These are phyloP conservation scores for Coremacera marginata DNA, from an alignment of 2,888 invertebrate species.

Conservation along the genomic window DNA sequence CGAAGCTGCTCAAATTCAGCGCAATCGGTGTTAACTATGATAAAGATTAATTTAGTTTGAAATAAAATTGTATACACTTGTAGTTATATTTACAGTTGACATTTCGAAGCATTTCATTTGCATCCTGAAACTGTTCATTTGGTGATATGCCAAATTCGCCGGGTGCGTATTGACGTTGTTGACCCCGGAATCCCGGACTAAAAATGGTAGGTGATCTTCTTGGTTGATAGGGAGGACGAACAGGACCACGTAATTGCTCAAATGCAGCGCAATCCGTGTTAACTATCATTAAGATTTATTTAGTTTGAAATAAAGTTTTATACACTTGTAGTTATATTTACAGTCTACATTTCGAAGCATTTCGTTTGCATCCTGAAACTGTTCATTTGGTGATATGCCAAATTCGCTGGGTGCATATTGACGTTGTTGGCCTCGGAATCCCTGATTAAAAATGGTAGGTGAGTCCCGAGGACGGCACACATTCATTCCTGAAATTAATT, in stretches of 20 bases:
- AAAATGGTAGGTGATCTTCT: too few relatives aligned
- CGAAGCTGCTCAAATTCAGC: slow-evolving; percentile 26
- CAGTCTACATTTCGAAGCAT: slow-evolving; percentile 40
- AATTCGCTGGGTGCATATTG: slow-evolving; percentile 48
- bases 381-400: slow-evolving; percentile 45
- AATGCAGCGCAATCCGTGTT: slow-evolving; percentile 25
- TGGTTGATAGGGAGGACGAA: slow-evolving; percentile 25
- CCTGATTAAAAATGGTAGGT: too few relatives aligned
- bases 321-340: slow-evolving; percentile 29
- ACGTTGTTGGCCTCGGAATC: too few relatives aligned
- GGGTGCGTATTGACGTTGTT: slow-evolving; percentile 39
- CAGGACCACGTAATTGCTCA: slow-evolving; percentile 8
- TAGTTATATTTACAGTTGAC: slow-evolving; percentile 39
- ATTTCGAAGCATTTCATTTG: slow-evolving; percentile 43
- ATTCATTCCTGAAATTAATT: too few relatives aligned
- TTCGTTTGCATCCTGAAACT: slow-evolving; percentile 48
- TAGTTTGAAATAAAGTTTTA: neutral
- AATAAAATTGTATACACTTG: neutral
- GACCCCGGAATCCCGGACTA: neutral
- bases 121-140: slow-evolving; percentile 48
- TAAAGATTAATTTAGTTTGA: neutral
- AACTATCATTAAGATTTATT: slow-evolving; percentile 24
- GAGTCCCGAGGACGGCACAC: too few relatives aligned
- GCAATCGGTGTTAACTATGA: slow-evolving; percentile 32
- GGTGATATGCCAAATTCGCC: slow-evolving; percentile 48